Evolutionary conservation across 2,113 vertebrate genomes (phyloP), one percentile per base, ranked within the genome.

Genomic region (Cheilinus undulatus): DNA sequence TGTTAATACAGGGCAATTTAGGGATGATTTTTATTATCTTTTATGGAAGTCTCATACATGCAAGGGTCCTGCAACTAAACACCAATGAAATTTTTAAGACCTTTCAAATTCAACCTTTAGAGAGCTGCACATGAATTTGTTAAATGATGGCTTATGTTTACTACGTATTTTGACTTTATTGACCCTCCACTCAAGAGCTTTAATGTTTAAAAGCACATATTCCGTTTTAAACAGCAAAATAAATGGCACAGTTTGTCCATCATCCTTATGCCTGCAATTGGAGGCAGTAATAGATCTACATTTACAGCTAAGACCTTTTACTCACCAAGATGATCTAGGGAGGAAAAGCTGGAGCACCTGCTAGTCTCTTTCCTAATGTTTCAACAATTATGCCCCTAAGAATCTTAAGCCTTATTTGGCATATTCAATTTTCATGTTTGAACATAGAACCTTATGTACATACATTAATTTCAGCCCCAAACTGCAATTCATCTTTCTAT

Each of bases 31-130:
- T 49, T 54, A 7, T 43, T 36, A 50, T 4, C 67, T 45, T 40
- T 60, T 27, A 67, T n/a, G 28, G 46, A 3, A 14, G 54, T 68
- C 15, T 78, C 24, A 74, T 57, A 43, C 36, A 34, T 68, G 24
- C 30, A 48, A 69, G 40, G n/a, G 23, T 34, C 12, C 27, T 69
- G 63, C n/a, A 69, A 69, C 28, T 32, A 65, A 73, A 85, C 27
- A 69, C 68, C 53, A 54, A 1, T 26, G 54, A 22, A 36, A 62
- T 61, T 43, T 38, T 12, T n/a, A 62, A n/a, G 49, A 57, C 56
- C 45, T 43, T 53, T 45, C 30, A 54, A 24, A 72, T 48, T 40
- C 17, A 24, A n/a, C 3, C 15, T 23, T 22, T 28, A 11, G 28
- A 30, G 28, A 30, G 28, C 28, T 30, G 28, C 28, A 30, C 3